Evolutionary conservation across 2,113 vertebrate genomes (phyloP).

Genomic region (Crotalus tigris): DNA sequence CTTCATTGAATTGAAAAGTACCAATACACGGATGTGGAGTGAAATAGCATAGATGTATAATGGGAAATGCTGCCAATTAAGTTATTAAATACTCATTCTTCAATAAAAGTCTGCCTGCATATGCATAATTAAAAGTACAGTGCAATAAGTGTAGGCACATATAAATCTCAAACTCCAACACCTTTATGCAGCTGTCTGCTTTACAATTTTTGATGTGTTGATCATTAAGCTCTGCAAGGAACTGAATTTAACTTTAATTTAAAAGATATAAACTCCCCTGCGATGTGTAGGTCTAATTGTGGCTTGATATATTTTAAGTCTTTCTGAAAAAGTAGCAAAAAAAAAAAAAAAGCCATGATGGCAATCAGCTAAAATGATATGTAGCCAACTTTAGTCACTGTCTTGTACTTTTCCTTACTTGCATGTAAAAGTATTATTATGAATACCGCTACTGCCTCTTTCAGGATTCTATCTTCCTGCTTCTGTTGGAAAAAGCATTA

Average conservation of each 20-base stretch:
- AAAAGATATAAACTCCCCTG: background rate
- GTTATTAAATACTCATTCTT: background rate
- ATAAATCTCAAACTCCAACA: background rate
- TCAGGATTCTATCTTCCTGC: slow-evolving; percentile 14
- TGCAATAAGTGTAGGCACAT: background rate
- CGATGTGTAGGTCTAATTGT: background rate
- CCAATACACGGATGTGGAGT: background rate
- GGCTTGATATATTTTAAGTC: background rate
- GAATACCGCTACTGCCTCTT: background rate
- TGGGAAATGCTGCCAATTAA: background rate
- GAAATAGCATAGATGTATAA: background rate
- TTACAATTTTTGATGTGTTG: background rate
- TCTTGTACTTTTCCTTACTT: background rate
- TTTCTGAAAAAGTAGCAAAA: background rate
- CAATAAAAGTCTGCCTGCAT: background rate
- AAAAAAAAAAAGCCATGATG: background rate
- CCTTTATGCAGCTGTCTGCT: background rate
- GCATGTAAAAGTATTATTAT: background rate
- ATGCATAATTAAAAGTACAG: background rate
- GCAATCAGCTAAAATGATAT: background rate
- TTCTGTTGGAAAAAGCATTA: slow-evolving; percentile 5
- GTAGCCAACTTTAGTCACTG: background rate
- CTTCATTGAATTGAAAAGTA: background rate
- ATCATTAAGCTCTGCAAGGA: background rate
- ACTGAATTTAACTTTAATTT: background rate